Conservation (phyloP, 2,888 invertebrate species). For the Nemoura dubitans region DNA sequence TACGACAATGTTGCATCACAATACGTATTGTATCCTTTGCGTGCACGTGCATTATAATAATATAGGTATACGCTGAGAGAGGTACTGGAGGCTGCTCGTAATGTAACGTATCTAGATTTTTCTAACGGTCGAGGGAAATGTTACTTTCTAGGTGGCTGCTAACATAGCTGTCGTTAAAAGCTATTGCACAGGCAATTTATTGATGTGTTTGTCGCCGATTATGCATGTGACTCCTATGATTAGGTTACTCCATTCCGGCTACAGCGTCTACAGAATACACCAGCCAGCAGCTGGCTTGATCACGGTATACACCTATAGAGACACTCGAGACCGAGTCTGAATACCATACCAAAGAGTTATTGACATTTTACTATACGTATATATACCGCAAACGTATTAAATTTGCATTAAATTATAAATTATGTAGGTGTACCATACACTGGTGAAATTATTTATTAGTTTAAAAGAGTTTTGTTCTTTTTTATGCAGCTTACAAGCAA, state of each 20-base stretch:
- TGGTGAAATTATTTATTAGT: slow-evolving; percentile 4
- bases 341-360: slow-evolving; percentile 5
- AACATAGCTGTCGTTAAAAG: neutral
- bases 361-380: neutral
- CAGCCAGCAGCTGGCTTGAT: neutral
- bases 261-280: neutral
- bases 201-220: neutral
- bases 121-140: neutral
- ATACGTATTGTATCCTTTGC: neutral
- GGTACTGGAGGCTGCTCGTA: neutral
- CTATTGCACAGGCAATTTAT: neutral
- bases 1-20: neutral
- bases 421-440: neutral
- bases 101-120: neutral
- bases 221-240: neutral
- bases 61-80: neutral
- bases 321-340: neutral
- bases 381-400: slow-evolving; percentile 7
- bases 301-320: neutral
- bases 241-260: neutral
- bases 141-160: slow-evolving; percentile 12
- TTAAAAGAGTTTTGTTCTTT: neutral
- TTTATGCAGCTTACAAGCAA: neutral
- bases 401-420: slow-evolving; percentile 1
- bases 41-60: neutral